Percentiles rank a stretch among this genome's conserved stretches.
phyloP scores from a whole-genome alignment of 2,797 vertebrate species.

The Danio aesculapii region DNA sequence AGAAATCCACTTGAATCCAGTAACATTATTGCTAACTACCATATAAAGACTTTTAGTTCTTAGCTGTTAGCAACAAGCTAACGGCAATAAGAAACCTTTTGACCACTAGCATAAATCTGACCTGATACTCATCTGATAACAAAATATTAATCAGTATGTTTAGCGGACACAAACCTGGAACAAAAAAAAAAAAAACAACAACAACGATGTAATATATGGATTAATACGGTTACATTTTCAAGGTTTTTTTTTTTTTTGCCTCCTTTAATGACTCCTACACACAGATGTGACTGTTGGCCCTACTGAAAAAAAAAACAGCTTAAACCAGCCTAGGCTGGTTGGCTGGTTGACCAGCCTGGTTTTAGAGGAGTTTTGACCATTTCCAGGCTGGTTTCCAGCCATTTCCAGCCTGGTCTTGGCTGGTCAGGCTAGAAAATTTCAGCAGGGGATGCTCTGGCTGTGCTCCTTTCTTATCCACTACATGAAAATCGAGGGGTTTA shows the following conservation, averaged over 20 bases:
- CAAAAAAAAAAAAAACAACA: neutral
- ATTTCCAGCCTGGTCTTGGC: too few relatives aligned
- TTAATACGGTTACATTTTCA: neutral
- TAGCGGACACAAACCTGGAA: too few relatives aligned
- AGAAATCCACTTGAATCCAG: constrained; percentile 32
- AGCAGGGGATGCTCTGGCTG: constrained; percentile 5
- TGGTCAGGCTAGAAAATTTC: too few relatives aligned
- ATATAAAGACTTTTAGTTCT: constrained; percentile 7
- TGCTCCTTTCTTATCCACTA: neutral
- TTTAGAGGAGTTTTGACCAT: too few relatives aligned
- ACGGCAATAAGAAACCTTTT: constrained; percentile 5
- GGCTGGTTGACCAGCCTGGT: too few relatives aligned
- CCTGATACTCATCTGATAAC: neutral
- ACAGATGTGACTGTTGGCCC: constrained; percentile 11
- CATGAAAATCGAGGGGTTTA: neutral
- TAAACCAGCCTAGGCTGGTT: too few relatives aligned
- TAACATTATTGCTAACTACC: constrained; percentile 25
- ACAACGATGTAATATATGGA: neutral
- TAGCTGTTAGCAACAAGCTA: neutral
- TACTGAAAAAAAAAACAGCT: too few relatives aligned
- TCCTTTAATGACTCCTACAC: neutral
- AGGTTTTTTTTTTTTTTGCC: neutral
- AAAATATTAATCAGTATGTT: neutral
- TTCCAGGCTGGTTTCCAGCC: too few relatives aligned
- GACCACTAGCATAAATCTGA: constrained; percentile 15